Evolutionary conservation across 1,140 invertebrate genomes (phyloP).

Genomic region (Trypoxylus dichotomus): DNA sequence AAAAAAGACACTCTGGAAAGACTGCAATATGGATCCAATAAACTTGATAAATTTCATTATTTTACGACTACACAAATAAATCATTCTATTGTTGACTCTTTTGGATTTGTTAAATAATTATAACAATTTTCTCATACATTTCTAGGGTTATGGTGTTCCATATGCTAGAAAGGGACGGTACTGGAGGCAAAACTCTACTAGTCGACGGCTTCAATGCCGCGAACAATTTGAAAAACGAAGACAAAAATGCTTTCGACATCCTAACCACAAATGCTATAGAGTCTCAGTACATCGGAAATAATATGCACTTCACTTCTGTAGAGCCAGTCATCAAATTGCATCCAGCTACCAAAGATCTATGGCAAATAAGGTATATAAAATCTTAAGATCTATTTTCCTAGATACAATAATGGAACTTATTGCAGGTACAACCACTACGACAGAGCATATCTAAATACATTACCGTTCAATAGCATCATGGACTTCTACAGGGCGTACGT

Average conservation of each 20-base stretch:
- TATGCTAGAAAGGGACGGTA: constrained; percentile 63
- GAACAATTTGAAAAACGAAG: constrained; percentile 55
- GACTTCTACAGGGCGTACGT: constrained; percentile 66
- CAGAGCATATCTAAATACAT: constrained; percentile 62
- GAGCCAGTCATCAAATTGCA: constrained; percentile 60
- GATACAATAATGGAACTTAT: background rate
- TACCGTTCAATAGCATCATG: constrained; percentile 55
- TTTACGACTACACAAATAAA: too few species aligned
- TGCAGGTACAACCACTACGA: constrained; percentile 65
- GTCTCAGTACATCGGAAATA: constrained; percentile 66
- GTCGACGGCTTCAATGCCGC: constrained; percentile 72
- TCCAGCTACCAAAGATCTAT: constrained; percentile 54
- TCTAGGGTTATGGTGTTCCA: constrained; percentile 67
- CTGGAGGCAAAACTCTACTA: constrained; percentile 69
- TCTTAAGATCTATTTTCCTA: background rate
- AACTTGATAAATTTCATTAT: too few species aligned
- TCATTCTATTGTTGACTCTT: too few species aligned
- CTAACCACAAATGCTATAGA: constrained; percentile 60
- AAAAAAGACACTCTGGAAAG: too few species aligned
- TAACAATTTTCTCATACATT: too few species aligned
- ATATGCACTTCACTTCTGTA: constrained; percentile 57
- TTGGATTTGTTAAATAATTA: too few species aligned
- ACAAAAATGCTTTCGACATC: constrained; percentile 60
- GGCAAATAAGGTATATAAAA: constrained; percentile 57
- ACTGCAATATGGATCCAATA: too few species aligned